Conservation (phyloP, 2,797 vertebrate species). For the Melanotaenia nigrans region DNA sequence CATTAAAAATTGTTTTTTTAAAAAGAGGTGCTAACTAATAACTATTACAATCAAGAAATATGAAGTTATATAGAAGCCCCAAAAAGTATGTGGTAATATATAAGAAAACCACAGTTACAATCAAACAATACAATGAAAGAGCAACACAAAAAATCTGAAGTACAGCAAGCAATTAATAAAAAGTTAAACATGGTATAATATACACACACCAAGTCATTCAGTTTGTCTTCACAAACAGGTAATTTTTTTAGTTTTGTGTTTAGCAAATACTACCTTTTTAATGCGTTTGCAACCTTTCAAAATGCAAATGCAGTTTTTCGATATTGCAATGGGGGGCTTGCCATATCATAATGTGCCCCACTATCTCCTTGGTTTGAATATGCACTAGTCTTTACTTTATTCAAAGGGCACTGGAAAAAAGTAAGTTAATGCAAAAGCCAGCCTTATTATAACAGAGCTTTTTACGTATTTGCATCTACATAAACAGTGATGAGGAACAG, state of each 20-base stretch:
- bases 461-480: neutral
- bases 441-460: neutral
- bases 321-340: neutral
- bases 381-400: neutral
- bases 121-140: neutral
- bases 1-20: constrained; percentile 7
- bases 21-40: neutral
- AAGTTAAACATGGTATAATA: too few species aligned
- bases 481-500: neutral
- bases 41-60: too few species aligned
- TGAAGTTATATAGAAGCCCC: neutral
- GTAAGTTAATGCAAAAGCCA: neutral
- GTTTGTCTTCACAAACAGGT: neutral
- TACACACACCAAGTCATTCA: neutral
- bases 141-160: neutral
- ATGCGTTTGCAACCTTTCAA: too few species aligned
- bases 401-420: neutral
- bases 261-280: neutral
- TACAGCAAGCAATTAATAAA: too few species aligned
- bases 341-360: neutral
- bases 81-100: neutral
- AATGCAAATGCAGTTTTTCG: too few species aligned
- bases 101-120: neutral
- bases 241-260: neutral
- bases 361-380: neutral